phyloP scores from a whole-genome alignment of 2,113 vertebrate species.

The Osmerus mordax region DNA sequence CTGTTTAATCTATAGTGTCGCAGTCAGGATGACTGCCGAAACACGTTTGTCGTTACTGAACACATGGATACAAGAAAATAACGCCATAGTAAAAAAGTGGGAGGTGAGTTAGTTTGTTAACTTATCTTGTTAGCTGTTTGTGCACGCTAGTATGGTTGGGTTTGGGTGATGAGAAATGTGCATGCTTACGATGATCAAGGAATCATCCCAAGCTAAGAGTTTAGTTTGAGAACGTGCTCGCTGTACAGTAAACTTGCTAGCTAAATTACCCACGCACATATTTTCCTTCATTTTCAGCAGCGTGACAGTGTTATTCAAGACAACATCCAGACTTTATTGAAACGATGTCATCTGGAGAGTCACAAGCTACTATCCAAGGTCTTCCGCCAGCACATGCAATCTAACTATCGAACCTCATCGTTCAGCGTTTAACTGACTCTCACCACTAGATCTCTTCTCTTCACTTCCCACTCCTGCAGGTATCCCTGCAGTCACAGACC shows the following conservation, averaged over 20 bases:
- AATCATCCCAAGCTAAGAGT: neutral
- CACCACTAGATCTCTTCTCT: neutral
- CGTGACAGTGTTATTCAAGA: slow-evolving; percentile 25
- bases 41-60: slow-evolving; percentile 37
- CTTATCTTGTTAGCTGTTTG: too few species aligned
- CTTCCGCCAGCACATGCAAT: neutral
- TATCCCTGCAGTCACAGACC: slow-evolving; percentile 52
- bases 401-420: too few species aligned
- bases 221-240: too few species aligned
- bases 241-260: neutral
- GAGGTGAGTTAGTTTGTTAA: slow-evolving; percentile 50
- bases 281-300: slow-evolving; percentile 32
- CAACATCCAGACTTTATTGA: slow-evolving; percentile 33
- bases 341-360: slow-evolving; percentile 53
- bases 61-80: slow-evolving; percentile 68
- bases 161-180: too few species aligned
- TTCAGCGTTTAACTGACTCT: neutral
- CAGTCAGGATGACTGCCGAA: neutral
- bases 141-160: too few species aligned
- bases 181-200: neutral
- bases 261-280: neutral
- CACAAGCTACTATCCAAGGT: slow-evolving; percentile 75
- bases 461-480: slow-evolving; percentile 47
- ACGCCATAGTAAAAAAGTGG: slow-evolving; percentile 59
- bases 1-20: too few species aligned